These are phyloP conservation scores for Equus quagga DNA, from an alignment of 2,113 vertebrate genomes.

Conservation along the genomic window DNA sequence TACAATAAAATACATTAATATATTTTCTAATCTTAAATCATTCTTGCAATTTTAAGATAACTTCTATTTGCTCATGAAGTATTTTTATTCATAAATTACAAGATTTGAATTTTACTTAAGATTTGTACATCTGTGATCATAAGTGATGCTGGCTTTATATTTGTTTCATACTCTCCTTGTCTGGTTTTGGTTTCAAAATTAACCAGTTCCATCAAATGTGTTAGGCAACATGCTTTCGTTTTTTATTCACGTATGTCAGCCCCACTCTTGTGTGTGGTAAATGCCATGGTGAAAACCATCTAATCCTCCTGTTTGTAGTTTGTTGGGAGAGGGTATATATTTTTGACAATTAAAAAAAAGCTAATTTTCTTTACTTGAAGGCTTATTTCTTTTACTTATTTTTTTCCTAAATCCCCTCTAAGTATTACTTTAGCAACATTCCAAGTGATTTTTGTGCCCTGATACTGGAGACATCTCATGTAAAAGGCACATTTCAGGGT, in stretches of 20 bases:
- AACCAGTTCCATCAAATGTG: neutral
- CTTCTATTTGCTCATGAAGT: conserved; percentile 6
- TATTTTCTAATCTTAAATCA: neutral
- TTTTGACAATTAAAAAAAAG: neutral
- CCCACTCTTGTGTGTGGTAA: neutral
- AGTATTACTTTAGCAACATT: neutral
- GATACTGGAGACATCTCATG: neutral
- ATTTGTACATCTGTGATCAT: neutral
- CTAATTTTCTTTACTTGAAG: neutral
- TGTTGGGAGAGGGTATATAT: neutral
- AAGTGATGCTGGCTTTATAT: neutral
- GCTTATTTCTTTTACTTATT: neutral
- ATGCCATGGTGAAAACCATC: neutral
- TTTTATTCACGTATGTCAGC: neutral
- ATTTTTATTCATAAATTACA: conserved; percentile 27
- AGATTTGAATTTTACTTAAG: conserved; percentile 32
- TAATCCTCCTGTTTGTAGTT: neutral
- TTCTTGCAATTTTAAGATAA: conserved; percentile 36
- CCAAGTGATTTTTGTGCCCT: neutral
- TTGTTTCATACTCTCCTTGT: neutral
- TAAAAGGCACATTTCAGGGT: neutral
- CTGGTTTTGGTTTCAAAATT: conserved; percentile 19
- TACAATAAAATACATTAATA: neutral
- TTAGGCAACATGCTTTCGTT: neutral
- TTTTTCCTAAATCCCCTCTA: neutral